Evolutionary conservation across 2,888 invertebrate species (phyloP).

Genomic region (Entomobrya proxima): DNA sequence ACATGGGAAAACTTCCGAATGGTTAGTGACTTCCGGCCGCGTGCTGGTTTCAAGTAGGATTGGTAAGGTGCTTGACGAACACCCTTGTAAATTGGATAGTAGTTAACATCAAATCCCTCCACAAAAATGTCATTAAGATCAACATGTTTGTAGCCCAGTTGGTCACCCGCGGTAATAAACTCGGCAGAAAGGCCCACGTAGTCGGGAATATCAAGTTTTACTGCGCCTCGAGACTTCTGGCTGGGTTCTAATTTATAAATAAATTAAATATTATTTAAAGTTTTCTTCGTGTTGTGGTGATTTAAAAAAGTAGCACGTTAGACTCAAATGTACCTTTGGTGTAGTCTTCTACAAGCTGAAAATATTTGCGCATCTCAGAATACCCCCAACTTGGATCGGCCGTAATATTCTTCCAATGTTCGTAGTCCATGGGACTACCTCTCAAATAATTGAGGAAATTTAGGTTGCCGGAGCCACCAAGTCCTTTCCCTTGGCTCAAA

Average conservation of each 20-base stretch:
- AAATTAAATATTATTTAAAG: not conserved
- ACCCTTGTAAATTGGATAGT: constrained; percentile 67
- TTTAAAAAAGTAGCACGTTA: not conserved
- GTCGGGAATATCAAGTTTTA: constrained; percentile 66
- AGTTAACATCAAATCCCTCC: constrained; percentile 71
- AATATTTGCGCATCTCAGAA: constrained; percentile 48
- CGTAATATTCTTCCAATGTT: constrained; percentile 61
- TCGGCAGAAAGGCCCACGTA: constrained; percentile 64
- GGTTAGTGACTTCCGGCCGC: constrained; percentile 59
- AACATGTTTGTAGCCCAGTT: constrained; percentile 66
- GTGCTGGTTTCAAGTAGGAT: constrained; percentile 62
- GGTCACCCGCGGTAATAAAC: constrained; percentile 69
- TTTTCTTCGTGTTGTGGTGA: not conserved
- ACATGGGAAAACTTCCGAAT: constrained; percentile 70
- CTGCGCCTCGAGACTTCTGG: constrained; percentile 30
- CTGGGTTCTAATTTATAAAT: not conserved
- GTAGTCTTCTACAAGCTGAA: constrained; percentile 54
- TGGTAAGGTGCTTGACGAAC: constrained; percentile 66
- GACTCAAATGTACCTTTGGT: not conserved
- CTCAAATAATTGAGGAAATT: constrained; percentile 60
- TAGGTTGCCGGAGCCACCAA: constrained; percentile 63
- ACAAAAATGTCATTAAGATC: constrained; percentile 69
- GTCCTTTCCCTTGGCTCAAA: constrained; percentile 51
- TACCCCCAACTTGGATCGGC: constrained; percentile 59
- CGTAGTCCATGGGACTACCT: constrained; percentile 59